Evolutionary conservation across 2,888 invertebrate genomes (phyloP).

Genomic region (Eupithecia pulchellata): DNA sequence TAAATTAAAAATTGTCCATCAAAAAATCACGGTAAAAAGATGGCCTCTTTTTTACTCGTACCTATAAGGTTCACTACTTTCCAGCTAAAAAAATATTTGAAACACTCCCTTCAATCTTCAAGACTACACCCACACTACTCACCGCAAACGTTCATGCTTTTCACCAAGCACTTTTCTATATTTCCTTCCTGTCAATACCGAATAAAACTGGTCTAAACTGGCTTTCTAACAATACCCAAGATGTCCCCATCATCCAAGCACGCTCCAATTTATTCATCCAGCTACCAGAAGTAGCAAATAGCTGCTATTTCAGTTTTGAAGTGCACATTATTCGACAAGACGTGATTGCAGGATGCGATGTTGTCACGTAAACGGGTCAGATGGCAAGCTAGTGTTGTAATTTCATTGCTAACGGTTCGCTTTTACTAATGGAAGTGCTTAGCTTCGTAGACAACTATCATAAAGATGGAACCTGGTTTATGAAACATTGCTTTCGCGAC

Average conservation of each 20-base stretch:
- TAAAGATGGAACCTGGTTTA: slow-evolving; percentile 5
- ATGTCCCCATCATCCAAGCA: slow-evolving; percentile 44
- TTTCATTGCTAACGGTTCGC: slow-evolving; percentile 24
- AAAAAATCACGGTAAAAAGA: no score
- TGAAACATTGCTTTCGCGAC: neutral
- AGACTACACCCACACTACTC: neutral
- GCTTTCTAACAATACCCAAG: neutral
- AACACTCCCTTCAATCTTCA: no score
- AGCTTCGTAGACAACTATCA: neutral
- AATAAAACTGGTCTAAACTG: neutral
- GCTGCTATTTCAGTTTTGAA: slow-evolving; percentile 61
- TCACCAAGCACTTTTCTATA: no score
- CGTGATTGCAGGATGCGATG: slow-evolving; percentile 57
- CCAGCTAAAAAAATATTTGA: no score
- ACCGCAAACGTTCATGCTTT: neutral
- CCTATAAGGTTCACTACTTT: neutral
- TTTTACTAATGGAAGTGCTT: slow-evolving; percentile 28
- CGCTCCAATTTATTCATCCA: slow-evolving; percentile 63
- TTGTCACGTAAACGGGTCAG: slow-evolving; percentile 54
- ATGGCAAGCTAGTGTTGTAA: slow-evolving; percentile 26
- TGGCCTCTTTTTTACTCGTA: no score
- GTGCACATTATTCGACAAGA: slow-evolving; percentile 61
- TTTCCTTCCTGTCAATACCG: neutral
- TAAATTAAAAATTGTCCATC: no score
- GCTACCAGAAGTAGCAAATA: slow-evolving; percentile 59